Percentiles rank a stretch among this genome's conserved stretches.
Evolutionary conservation across 2,797 vertebrate species (phyloP).

Genomic region (Bryconaethiops microstoma): DNA sequence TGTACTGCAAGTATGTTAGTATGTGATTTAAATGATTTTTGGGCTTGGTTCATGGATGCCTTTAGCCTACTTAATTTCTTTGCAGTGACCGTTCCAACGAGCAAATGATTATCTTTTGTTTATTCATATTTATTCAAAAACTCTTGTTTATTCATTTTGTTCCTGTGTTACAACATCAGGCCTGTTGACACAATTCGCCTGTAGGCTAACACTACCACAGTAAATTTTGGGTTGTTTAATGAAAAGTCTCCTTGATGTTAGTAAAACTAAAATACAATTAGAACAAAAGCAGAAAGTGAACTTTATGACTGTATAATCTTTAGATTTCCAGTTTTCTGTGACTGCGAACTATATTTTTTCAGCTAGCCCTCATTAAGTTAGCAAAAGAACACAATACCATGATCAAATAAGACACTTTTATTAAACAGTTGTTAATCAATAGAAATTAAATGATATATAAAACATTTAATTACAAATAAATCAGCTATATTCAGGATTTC

Average conservation of each 20-base stretch:
- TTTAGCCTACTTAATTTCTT: background rate
- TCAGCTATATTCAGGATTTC: conserved; percentile 58
- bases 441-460: conserved; percentile 78
- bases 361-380: background rate
- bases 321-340: background rate
- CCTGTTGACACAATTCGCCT: background rate
- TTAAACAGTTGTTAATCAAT: conserved; percentile 74
- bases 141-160: background rate
- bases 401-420: conserved; percentile 77
- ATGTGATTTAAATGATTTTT: background rate
- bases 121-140: background rate
- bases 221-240: background rate
- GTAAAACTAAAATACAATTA: background rate
- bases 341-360: conserved; percentile 17
- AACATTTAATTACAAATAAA: conserved; percentile 72
- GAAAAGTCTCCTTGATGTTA: background rate
- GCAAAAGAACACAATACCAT: conserved; percentile 48
- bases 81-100: background rate
- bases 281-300: no score
- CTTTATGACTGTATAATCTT: no score
- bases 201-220: background rate
- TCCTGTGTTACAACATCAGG: background rate
- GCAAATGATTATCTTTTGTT: no score
- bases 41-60: background rate
- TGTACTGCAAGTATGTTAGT: background rate